Evolutionary conservation across 2,113 vertebrate genomes (phyloP).

Genomic region (Mormyrus iriodes): DNA sequence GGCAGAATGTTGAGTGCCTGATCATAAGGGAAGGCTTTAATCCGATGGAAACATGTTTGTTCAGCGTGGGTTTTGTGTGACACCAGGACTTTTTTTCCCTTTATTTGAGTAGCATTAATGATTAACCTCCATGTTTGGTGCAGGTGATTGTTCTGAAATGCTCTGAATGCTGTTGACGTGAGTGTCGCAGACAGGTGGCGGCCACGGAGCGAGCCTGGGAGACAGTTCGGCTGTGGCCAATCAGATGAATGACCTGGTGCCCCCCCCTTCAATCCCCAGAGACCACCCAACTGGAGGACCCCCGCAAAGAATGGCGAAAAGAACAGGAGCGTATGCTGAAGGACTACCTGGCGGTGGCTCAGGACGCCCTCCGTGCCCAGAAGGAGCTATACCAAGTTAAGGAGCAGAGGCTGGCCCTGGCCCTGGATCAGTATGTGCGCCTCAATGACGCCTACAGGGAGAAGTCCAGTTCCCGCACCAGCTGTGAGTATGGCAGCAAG

Average conservation of each 20-base stretch:
- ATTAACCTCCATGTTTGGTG: not conserved
- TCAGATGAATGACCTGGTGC: not conserved
- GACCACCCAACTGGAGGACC: conserved; percentile 79
- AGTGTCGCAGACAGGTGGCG: not conserved
- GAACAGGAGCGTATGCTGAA: conserved; percentile 81
- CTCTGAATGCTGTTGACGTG: not conserved
- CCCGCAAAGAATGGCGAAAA: conserved; percentile 72
- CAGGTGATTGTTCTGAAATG: not conserved
- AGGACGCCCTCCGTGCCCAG: conserved; percentile 70
- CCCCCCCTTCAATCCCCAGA: conserved; percentile 44
- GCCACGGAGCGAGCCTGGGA: not conserved
- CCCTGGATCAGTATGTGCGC: conserved; percentile 69
- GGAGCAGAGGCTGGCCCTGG: conserved; percentile 72
- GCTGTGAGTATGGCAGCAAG: conserved; percentile 59
- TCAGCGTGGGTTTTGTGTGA: not conserved
- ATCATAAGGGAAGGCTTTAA: not conserved
- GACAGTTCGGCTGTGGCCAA: not conserved
- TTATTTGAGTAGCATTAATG: not conserved
- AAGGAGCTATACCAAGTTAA: conserved; percentile 78
- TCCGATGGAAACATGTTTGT: not conserved
- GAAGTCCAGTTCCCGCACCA: conserved; percentile 72
- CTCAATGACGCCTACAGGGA: conserved; percentile 75
- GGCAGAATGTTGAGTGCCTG: not conserved
- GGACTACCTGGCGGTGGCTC: conserved; percentile 74
- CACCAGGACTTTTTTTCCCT: not conserved